A percentile compares a stretch with the other conserved stretches of the same genome.
These are phyloP conservation scores for Cryptocephalus moraei DNA, from an alignment of 2,888 invertebrate genomes.

Conservation along the genomic window DNA sequence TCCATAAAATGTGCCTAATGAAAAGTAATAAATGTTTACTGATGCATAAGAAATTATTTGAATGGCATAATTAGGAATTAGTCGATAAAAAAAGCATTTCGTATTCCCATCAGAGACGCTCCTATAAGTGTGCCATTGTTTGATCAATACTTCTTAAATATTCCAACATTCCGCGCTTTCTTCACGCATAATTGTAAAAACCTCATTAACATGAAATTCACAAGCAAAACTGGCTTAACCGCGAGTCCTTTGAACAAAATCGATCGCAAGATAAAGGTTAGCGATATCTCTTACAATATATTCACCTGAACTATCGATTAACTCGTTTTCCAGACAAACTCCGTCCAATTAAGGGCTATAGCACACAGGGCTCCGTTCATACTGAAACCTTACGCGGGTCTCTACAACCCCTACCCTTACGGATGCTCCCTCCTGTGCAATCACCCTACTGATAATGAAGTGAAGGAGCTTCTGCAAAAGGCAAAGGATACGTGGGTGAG, in stretches of 20 bases:
- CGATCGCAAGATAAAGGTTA: constrained; percentile 32
- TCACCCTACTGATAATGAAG: constrained; percentile 67
- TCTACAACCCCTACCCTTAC: constrained; percentile 72
- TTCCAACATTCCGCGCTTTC: no score
- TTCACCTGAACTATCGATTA: background rate
- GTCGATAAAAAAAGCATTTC: no score
- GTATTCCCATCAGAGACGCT: no score
- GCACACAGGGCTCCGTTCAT: constrained; percentile 62
- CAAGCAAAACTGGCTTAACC: constrained; percentile 56
- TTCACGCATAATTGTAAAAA: no score
- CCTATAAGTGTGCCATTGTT: no score
- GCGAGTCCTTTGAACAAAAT: constrained; percentile 46
- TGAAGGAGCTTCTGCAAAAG: constrained; percentile 59
- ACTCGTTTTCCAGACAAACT: constrained; percentile 25
- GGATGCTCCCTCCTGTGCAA: constrained; percentile 77
- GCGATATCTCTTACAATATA: background rate
- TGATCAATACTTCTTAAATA: background rate
- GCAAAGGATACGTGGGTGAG: constrained; percentile 62
- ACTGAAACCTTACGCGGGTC: constrained; percentile 67
- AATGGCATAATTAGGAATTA: no score
- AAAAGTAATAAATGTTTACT: no score
- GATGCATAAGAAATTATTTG: no score
- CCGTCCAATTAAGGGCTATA: constrained; percentile 46
- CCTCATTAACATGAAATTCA: constrained; percentile 26
- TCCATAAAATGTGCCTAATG: no score